These are phyloP conservation scores for Lepeophtheirus salmonis DNA, from an alignment of 1,140 invertebrate genomes.

Conservation along the genomic window DNA sequence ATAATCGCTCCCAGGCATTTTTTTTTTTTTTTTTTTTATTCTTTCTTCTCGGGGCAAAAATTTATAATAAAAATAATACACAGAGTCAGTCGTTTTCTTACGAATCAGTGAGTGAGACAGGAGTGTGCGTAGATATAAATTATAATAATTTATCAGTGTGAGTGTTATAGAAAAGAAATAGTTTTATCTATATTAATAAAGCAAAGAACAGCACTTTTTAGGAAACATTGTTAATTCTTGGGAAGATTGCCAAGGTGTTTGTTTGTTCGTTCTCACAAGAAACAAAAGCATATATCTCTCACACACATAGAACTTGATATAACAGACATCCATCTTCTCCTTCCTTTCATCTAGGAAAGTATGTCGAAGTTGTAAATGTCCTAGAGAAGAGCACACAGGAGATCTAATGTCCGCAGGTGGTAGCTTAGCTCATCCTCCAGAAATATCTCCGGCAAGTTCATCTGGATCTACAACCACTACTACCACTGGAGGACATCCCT, in stretches of 20 bases:
- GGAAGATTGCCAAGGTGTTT: too few relatives aligned
- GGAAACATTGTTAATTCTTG: too few relatives aligned
- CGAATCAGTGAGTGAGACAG: not conserved
- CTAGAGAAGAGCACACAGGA: constrained; percentile 38
- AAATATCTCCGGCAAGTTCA: constrained; percentile 7
- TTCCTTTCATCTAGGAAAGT: constrained; percentile 38
- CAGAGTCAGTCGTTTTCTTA: not conserved
- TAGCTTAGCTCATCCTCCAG: not conserved
- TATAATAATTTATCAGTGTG: too few relatives aligned
- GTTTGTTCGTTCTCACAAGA: too few relatives aligned
- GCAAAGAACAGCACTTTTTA: too few relatives aligned
- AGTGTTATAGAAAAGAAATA: too few relatives aligned
- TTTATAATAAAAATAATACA: not conserved
- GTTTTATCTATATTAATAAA: too few relatives aligned
- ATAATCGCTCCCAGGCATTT: not conserved
- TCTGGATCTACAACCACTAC: constrained; percentile 17
- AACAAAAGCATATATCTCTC: too few relatives aligned
- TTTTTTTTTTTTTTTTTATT: not conserved
- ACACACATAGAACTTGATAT: too few relatives aligned
- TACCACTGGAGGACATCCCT: not conserved
- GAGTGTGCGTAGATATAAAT: too few relatives aligned
- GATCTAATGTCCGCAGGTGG: constrained; percentile 7
- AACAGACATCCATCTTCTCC: constrained; percentile 7
- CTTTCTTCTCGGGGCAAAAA: not conserved
- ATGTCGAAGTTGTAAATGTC: constrained; percentile 47